A percentile compares a stretch with the other conserved stretches of the same genome.
These are phyloP conservation scores for Agrilus mali DNA, from an alignment of 2,888 invertebrate species.

Conservation along the genomic window DNA sequence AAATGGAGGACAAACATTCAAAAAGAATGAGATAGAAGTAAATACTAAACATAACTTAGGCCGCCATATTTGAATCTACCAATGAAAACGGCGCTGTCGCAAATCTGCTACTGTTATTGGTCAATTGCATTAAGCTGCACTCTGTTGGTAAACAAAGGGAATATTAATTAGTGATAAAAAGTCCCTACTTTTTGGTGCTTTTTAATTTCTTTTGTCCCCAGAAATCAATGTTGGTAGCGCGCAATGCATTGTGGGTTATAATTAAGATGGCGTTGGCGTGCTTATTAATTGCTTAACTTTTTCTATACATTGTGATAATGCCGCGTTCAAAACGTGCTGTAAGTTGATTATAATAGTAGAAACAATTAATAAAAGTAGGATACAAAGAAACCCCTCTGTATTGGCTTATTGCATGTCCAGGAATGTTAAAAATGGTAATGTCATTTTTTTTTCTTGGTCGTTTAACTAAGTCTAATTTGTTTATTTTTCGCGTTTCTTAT, in stretches of 20 bases:
- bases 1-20: no score
- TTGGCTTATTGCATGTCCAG: conserved; percentile 21
- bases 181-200: conserved; percentile 32
- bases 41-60: no score
- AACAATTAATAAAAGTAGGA: conserved; percentile 9
- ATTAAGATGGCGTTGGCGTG: conserved; percentile 29
- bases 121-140: no score
- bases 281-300: conserved; percentile 11
- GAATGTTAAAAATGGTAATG: conserved; percentile 29
- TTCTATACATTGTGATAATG: conserved; percentile 21
- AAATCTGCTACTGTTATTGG: no score
- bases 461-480: conserved; percentile 1
- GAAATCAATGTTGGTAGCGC: conserved; percentile 36
- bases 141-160: no score
- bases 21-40: no score
- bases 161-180: conserved; percentile 19
- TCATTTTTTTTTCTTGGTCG: conserved; percentile 25
- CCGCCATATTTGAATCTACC: no score
- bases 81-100: no score
- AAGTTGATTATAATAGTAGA: conserved; percentile 22
- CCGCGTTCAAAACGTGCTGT: conserved; percentile 33
- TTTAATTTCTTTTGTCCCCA: conserved; percentile 32
- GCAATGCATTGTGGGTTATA: conserved; percentile 27
- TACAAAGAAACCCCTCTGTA: conserved; percentile 10
- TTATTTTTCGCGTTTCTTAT: conserved; percentile 10